Evolutionary conservation across 2,113 vertebrate genomes (phyloP).

Genomic region (Pachyramphus minor): DNA sequence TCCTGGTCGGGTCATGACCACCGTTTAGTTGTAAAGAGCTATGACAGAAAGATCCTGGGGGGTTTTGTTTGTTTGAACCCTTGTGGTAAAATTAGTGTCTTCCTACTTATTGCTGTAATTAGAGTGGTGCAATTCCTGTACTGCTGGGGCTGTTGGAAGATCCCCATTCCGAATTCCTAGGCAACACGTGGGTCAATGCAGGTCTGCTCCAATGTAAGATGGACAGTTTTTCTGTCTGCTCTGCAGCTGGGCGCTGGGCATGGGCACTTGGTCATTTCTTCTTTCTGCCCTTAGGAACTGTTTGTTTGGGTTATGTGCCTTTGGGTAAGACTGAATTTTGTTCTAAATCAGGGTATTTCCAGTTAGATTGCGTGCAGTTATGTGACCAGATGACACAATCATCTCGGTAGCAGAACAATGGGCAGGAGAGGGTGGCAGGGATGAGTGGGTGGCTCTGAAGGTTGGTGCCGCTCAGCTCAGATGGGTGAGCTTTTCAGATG

Average conservation of each 20-base stretch:
- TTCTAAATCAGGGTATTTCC: neutral
- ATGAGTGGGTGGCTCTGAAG: neutral
- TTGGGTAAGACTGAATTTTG: neutral
- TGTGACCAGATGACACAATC: neutral
- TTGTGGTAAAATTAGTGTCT: neutral
- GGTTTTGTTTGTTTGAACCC: neutral
- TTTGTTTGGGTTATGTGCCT: neutral
- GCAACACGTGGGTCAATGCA: fast-evolving
- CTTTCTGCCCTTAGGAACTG: neutral
- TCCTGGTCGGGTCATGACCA: neutral
- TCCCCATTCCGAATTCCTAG: neutral
- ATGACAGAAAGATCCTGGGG: neutral
- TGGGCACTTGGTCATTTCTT: neutral
- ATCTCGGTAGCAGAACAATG: neutral
- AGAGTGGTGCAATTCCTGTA: neutral
- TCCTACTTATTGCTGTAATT: neutral
- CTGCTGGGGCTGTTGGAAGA: neutral
- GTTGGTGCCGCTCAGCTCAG: neutral
- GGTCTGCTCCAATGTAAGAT: neutral
- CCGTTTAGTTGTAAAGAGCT: neutral
- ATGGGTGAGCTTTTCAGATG: neutral
- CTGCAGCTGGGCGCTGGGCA: neutral
- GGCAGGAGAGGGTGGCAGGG: neutral
- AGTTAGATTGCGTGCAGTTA: neutral
- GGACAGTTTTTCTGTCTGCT: neutral